phyloP scores from a whole-genome alignment of 1,140 invertebrate genomes.

The Brachionus koreanus region DNA sequence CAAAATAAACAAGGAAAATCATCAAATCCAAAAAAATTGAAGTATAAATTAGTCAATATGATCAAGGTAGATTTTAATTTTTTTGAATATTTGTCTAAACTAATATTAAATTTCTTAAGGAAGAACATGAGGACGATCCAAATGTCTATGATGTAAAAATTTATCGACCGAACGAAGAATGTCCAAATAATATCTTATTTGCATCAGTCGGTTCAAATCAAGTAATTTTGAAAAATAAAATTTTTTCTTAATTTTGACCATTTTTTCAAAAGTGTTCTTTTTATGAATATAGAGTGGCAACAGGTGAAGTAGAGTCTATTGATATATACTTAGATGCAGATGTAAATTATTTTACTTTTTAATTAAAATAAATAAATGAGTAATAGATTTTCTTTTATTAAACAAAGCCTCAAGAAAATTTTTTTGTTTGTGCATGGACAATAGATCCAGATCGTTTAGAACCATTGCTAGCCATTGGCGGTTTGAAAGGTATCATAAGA shows the following conservation, averaged over 20 bases:
- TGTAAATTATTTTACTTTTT: slow-evolving; percentile 62
- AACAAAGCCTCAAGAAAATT: slow-evolving; percentile 77
- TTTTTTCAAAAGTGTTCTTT: slow-evolving; percentile 61
- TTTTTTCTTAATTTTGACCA: not conserved
- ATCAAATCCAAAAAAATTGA: not conserved
- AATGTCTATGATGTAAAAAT: slow-evolving; percentile 20
- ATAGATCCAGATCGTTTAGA: slow-evolving; percentile 72
- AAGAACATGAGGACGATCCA: not conserved
- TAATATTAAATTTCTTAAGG: not conserved
- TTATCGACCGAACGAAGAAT: not conserved
- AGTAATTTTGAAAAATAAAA: slow-evolving; percentile 20
- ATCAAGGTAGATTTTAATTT: not conserved
- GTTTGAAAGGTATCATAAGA: slow-evolving; percentile 80
- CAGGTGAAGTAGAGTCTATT: slow-evolving; percentile 71
- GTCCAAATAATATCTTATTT: not conserved
- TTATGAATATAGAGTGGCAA: slow-evolving; percentile 75
- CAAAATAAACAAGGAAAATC: not conserved
- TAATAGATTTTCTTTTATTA: not conserved
- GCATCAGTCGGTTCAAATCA: not conserved
- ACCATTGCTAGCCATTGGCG: slow-evolving; percentile 81
- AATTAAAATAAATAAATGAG: not conserved
- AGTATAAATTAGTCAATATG: slow-evolving; percentile 14
- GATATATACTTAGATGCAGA: slow-evolving; percentile 90
- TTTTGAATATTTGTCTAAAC: not conserved
- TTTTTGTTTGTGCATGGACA: slow-evolving; percentile 93